Base-by-base conservation (phyloP, 2,113 vertebrate genomes). In the Poecilia latipinna region DNA sequence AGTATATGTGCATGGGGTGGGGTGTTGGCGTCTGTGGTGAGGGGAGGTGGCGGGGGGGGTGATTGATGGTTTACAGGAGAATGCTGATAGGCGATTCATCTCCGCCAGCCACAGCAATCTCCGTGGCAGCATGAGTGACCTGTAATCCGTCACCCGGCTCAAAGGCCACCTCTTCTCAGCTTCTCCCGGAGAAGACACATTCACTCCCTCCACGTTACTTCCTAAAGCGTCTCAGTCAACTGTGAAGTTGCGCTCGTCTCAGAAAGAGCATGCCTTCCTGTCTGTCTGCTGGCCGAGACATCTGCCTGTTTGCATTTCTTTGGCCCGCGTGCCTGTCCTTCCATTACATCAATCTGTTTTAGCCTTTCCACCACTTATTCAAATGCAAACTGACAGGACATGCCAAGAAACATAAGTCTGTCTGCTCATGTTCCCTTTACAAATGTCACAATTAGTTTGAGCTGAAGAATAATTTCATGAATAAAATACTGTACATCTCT, bases 21-120 rank as follows among this genome's bases (percentile, higher is more conserved):
- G 78, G 61, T 35, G 64, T 62, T 10, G 24, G 80, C 86, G 89
- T 91, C 83, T 85, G 70, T 51, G 61, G 69, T 70, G 77, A 79
- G 81, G 75, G 91, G 86, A 89, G 86, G 89, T 82, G 87, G 90
- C 89, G 94, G 93, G 84, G 93, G 84, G 86, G 89, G 91, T 94
- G 93, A 95, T 91, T 90, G 93, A 95, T 94, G 88, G 91, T 90
- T 92, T 93, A 92, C 90, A 91, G 85, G 93, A 76, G 88, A 89
- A 82, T 76, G 62, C 83, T 92, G 93, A 93, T 93, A 91, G 91
- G 91, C 83, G 81, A 93, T 93, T 94, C 84, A 92, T 94, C 91
- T 93, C 87, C 69, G 82, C 90, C 87, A 89, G 93, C 76, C 60
- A 77, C 77, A 35, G 82, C 83, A 84, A 87, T 91, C 87, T 80